Base-by-base conservation (phyloP, 2,113 vertebrate species). In the Gnathonemus echidnorhynchus region DNA sequence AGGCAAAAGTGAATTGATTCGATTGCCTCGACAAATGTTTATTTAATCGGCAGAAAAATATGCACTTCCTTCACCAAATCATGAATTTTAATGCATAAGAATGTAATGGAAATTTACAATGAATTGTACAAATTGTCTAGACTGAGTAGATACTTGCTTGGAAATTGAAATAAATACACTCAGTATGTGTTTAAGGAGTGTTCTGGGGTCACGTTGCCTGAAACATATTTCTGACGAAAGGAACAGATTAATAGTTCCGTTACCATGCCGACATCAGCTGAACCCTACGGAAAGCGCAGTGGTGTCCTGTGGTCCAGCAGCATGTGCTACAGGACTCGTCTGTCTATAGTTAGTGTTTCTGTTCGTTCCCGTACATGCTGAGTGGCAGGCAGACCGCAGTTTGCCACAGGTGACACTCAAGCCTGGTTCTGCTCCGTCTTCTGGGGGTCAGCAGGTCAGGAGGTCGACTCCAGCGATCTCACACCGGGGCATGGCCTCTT, bases 401-500 rank as follows among this genome's bases (percentile, higher is more conserved):
- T 80, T 42, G 74, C 35, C 5, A 39, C 0, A 42, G 31, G 74
- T 42, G 17, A 19, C 74, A 3, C 35, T 80, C 15, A 42, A 42
- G 35, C 35, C 10, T 15, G 42, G 21, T 58, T 70, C 52, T 58
- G 15, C 39, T 66, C 31, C 46, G n/a, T 70, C 56, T 27, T 45
- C 42, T 3, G 6, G 15, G 48, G 19, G 58, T 70, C 6, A 66
- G 42, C 88, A 13, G 27, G 70, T 89, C 27, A 89, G 11, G 53
- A 66, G 27, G 24, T 85, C 21, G 45, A 48, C 19, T 39, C 42
- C 17, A 80, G 9, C 4, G 89, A 58, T 46, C 5, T 88, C n/a
- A 89, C 90, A 45, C 93, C 87, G 90, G 83, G 84, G 66, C 94
- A 89, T 46, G 91, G 74, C 92, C 91, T 93, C 92, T 95, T 95